A percentile compares a stretch with the other conserved stretches of the same genome.
These are phyloP conservation scores for Smittia aterrima DNA, from an alignment of 2,888 invertebrate species.

Conservation along the genomic window DNA sequence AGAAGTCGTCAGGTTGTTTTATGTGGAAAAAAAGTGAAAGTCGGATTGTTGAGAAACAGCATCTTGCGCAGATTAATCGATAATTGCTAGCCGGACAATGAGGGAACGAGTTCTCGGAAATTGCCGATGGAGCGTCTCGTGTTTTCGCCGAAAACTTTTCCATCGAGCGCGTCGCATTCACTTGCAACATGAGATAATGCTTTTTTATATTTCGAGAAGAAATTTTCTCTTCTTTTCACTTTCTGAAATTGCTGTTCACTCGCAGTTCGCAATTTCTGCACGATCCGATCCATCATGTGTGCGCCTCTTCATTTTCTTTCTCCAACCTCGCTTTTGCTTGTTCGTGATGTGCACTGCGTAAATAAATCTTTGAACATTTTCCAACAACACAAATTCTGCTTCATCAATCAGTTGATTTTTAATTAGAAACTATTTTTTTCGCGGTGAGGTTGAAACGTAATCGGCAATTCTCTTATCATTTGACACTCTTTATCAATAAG, in stretches of 20 bases:
- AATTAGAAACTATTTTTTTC: too few relatives aligned
- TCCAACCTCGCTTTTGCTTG: background rate
- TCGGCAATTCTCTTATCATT: too few relatives aligned
- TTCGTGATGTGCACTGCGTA: too few relatives aligned
- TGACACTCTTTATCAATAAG: too few relatives aligned
- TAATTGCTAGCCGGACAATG: background rate
- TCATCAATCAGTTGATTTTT: background rate
- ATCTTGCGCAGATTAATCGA: background rate
- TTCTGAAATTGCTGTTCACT: background rate
- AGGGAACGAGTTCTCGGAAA: background rate
- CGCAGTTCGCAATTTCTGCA: background rate
- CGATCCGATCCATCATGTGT: background rate
- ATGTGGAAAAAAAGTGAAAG: background rate
- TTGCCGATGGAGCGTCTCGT: background rate
- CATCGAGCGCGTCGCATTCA: too few relatives aligned
- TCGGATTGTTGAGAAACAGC: background rate
- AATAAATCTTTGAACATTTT: background rate
- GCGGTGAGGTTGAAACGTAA: too few relatives aligned
- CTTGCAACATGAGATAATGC: too few relatives aligned
- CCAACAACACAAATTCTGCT: background rate
- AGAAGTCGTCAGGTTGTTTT: too few relatives aligned
- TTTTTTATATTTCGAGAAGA: background rate
- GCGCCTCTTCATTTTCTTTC: background rate
- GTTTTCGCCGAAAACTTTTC: too few relatives aligned
- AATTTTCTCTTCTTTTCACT: constrained; percentile 11